Percentiles rank a stretch among this genome's conserved stretches.
phyloP scores from a whole-genome alignment of 2,797 vertebrate genomes.

The Esox lucius region DNA sequence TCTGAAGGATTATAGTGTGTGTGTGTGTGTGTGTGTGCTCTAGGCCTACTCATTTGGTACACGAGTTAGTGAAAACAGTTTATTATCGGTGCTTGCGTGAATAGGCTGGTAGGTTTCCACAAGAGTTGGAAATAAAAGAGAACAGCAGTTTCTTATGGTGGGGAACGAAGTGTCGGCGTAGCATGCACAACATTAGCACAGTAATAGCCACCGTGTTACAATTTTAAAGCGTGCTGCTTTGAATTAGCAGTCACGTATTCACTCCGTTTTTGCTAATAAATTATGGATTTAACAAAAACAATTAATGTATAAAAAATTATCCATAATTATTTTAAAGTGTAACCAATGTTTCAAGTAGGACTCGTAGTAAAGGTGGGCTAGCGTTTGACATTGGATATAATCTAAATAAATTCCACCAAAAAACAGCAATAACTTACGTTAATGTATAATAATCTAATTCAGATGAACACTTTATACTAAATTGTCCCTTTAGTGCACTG shows the following conservation, averaged over 20 bases:
- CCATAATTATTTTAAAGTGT: conserved; percentile 77
- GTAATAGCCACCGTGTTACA: conserved; percentile 32
- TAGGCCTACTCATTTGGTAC: not conserved
- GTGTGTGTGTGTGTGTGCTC: not conserved
- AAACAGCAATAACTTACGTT: conserved; percentile 8
- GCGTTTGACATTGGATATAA: conserved; percentile 40
- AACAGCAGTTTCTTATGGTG: not conserved
- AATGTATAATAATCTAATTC: conserved; percentile 4
- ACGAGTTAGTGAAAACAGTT: conserved; percentile 3
- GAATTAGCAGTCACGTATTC: conserved; percentile 39
- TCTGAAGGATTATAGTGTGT: not conserved
- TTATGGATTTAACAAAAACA: conserved; percentile 77
- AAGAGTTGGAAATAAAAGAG: conserved; percentile 9
- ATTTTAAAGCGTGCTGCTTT: conserved; percentile 50
- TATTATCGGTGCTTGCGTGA: not conserved
- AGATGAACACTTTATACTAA: not conserved
- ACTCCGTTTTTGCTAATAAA: conserved; percentile 58
- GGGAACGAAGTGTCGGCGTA: conserved; percentile 28
- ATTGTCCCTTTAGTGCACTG: conserved; percentile 18
- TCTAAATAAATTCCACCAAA: conserved; percentile 45
- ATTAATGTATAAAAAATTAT: conserved; percentile 77
- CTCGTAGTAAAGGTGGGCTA: conserved; percentile 74
- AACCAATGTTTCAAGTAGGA: conserved; percentile 79
- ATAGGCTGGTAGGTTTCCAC: not conserved
- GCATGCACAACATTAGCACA: conserved; percentile 52